Conservation (phyloP, 2,888 invertebrate genomes). For the Orthosia gracilis region DNA sequence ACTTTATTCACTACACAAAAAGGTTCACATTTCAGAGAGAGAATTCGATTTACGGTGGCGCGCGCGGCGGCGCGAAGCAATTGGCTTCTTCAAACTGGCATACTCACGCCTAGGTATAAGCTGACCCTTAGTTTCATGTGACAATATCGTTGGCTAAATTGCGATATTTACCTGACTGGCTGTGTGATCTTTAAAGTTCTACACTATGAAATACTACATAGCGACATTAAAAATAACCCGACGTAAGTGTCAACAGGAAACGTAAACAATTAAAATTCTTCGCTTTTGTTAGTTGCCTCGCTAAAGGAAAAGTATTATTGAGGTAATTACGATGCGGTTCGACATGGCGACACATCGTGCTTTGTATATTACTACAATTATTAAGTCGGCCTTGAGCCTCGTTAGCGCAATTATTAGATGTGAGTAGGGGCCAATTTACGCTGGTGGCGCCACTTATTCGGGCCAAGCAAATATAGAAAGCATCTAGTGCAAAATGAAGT, state of each 20-base stretch:
- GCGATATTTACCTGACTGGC: background rate
- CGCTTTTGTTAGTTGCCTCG: slow-evolving; percentile 15
- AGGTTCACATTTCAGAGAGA: no score
- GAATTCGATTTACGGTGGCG: no score
- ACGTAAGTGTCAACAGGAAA: slow-evolving; percentile 20
- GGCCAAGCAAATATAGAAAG: background rate
- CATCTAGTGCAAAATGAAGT: background rate
- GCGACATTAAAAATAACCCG: background rate
- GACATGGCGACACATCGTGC: slow-evolving; percentile 8
- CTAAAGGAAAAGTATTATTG: slow-evolving; percentile 13
- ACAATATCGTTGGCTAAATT: background rate
- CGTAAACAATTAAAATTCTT: slow-evolving; percentile 21
- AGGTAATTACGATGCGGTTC: slow-evolving; percentile 17
- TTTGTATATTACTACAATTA: slow-evolving; percentile 21
- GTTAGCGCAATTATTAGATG: background rate
- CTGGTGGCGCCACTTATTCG: slow-evolving; percentile 9
- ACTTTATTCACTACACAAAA: background rate
- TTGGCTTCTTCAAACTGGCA: no score
- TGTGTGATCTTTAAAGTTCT: background rate
- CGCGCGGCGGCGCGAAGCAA: no score
- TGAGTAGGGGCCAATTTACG: slow-evolving; percentile 9
- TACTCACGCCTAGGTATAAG: no score
- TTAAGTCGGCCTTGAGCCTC: slow-evolving; percentile 24
- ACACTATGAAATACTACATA: background rate
- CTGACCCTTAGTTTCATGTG: no score